A percentile compares a stretch with the other conserved stretches of the same genome.
Evolutionary conservation across 2,797 vertebrate genomes (phyloP).

Genomic region (Rhyacichthys aspro): DNA sequence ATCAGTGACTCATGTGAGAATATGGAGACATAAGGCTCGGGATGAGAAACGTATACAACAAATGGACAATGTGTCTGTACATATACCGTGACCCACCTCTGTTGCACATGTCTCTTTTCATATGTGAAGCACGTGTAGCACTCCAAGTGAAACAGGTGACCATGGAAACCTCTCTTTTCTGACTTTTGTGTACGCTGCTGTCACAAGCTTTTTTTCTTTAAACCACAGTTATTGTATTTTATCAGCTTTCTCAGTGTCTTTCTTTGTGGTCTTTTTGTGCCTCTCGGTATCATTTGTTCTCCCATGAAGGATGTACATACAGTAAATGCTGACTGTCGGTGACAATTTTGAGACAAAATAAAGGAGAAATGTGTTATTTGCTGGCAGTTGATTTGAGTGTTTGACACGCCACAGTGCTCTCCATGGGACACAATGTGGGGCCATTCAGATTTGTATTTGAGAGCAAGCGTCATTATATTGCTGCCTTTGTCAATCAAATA

Average conservation of each 20-base stretch:
- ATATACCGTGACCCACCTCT: neutral
- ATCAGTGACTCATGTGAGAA: slow-evolving; percentile 7
- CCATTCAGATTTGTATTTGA: neutral
- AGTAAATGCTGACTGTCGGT: slow-evolving; percentile 54
- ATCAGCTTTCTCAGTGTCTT: slow-evolving; percentile 41
- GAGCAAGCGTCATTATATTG: neutral
- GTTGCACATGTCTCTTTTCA: slow-evolving; percentile 5
- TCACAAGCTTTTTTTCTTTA: slow-evolving; percentile 7
- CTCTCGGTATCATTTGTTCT: slow-evolving; percentile 41
- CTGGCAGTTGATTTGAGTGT: slow-evolving; percentile 13
- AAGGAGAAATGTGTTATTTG: slow-evolving; percentile 35
- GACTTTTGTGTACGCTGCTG: slow-evolving; percentile 6
- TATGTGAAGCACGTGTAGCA: slow-evolving; percentile 5
- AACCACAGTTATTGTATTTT: slow-evolving; percentile 45
- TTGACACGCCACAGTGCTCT: slow-evolving; percentile 4
- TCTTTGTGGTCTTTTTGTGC: slow-evolving; percentile 52
- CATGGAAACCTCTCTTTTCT: neutral
- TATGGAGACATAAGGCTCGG: neutral
- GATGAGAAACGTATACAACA: neutral
- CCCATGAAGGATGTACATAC: slow-evolving; percentile 39
- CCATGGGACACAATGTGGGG: slow-evolving; percentile 8
- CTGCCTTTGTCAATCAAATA: neutral
- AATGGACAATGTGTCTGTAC: slow-evolving; percentile 1
- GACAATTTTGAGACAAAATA: slow-evolving; percentile 58
- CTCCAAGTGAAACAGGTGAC: neutral